Conservation (phyloP, 2,888 invertebrate species). For the Cephus runcator region DNA sequence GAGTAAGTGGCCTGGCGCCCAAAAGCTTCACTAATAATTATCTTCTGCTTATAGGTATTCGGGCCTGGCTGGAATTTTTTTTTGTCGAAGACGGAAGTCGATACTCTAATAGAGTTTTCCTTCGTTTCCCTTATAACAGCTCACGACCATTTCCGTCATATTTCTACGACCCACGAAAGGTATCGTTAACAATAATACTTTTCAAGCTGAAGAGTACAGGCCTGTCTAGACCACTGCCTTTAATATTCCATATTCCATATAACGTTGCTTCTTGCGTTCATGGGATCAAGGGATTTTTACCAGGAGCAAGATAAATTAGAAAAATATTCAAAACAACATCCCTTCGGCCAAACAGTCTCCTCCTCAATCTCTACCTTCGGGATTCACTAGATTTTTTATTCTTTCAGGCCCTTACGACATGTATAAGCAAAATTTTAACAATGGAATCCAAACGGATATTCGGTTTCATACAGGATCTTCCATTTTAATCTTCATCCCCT, state of each 20-base stretch:
- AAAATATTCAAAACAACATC: constrained; percentile 19
- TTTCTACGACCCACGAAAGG: background rate
- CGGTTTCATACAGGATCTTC: background rate
- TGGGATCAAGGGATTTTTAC: constrained; percentile 17
- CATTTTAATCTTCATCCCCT: background rate
- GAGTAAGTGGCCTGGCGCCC: background rate
- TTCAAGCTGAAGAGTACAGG: background rate
- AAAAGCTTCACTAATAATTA: background rate
- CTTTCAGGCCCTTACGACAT: background rate
- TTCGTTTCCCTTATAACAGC: background rate
- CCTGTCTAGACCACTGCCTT: background rate
- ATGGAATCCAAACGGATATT: background rate
- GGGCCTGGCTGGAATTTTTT: background rate
- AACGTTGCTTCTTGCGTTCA: background rate
- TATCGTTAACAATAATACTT: background rate
- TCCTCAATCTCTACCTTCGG: background rate
- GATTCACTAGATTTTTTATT: background rate
- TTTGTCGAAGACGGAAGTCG: background rate
- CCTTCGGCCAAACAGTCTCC: background rate
- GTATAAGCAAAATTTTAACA: background rate
- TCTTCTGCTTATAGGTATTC: background rate
- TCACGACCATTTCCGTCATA: background rate
- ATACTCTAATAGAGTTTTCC: background rate
- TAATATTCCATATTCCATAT: background rate
- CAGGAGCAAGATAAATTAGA: constrained; percentile 20